These are phyloP conservation scores for Takifugu ocellatus DNA, from an alignment of 2,797 vertebrate species.

Conservation along the genomic window DNA sequence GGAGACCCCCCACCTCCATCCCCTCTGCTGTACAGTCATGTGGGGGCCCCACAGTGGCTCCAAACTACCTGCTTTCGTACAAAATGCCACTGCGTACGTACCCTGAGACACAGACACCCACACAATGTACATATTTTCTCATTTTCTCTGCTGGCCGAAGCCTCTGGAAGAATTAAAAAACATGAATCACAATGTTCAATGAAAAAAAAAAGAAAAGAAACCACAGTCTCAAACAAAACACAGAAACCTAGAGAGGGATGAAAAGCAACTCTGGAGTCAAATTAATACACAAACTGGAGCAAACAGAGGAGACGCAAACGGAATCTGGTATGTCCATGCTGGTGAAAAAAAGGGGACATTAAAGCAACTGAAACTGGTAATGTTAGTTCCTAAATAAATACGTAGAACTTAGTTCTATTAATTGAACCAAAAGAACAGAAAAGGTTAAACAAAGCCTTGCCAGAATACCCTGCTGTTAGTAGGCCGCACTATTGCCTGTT, in stretches of 20 bases:
- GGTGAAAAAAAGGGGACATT: conserved; percentile 82
- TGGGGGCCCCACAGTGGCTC: conserved; percentile 60
- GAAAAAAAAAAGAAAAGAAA: conserved; percentile 53
- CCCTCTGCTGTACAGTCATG: conserved; percentile 65
- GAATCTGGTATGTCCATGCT: conserved; percentile 87
- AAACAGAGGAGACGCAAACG: conserved; percentile 83
- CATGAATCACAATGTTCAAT: conserved; percentile 79
- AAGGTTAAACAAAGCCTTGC: conserved; percentile 83
- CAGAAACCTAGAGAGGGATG: conserved; percentile 85
- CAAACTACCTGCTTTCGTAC: conserved; percentile 67
- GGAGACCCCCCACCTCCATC: conserved; percentile 64
- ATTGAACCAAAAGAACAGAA: conserved; percentile 74
- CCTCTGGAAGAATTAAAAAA: conserved; percentile 77
- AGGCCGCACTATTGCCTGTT: conserved; percentile 42
- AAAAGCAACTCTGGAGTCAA: conserved; percentile 80
- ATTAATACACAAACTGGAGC: conserved; percentile 80
- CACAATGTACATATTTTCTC: conserved; percentile 65
- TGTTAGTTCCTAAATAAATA: conserved; percentile 83
- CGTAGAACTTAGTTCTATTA: conserved; percentile 73
- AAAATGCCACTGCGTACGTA: conserved; percentile 59
- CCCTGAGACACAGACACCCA: conserved; percentile 69
- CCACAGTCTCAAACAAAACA: conserved; percentile 78
- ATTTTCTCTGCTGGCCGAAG: conserved; percentile 77
- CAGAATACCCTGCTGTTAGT: conserved; percentile 81
- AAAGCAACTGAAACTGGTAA: conserved; percentile 83